Evolutionary conservation across 2,797 vertebrate species (phyloP).

Genomic region (Brotogeris chrysoptera): DNA sequence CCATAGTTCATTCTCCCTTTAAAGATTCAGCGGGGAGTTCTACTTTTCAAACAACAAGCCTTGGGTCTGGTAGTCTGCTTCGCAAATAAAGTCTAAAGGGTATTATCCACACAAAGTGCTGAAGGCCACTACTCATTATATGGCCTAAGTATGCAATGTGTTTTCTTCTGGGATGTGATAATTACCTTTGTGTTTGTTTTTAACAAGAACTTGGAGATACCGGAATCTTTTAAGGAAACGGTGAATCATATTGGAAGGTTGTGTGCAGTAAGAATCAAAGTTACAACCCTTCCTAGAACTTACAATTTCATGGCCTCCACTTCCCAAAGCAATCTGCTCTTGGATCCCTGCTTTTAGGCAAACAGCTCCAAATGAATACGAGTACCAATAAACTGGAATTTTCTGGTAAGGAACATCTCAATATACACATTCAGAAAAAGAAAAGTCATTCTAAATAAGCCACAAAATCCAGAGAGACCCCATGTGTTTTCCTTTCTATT

Average conservation of each 20-base stretch:
- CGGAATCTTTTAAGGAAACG: conserved; percentile 33
- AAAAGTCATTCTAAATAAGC: conserved; percentile 45
- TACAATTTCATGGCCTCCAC: not conserved
- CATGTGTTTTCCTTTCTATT: not conserved
- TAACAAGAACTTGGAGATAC: conserved; percentile 9
- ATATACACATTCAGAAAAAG: not conserved
- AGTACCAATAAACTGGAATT: conserved; percentile 10
- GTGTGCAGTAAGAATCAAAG: not conserved
- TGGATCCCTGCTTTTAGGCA: not conserved
- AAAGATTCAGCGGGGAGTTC: not conserved
- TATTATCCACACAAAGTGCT: not conserved
- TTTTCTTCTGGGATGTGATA: conserved; percentile 34
- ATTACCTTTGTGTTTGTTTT: conserved; percentile 21
- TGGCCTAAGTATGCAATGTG: not conserved
- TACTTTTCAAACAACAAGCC: not conserved
- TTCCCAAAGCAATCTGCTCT: conserved; percentile 10
- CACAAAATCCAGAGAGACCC: conserved; percentile 33
- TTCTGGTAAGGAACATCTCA: conserved; percentile 13
- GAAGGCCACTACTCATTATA: conserved; percentile 17
- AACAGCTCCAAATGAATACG: not conserved
- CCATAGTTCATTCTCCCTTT: not conserved
- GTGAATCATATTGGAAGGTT: conserved; percentile 38
- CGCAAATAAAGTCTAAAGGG: not conserved
- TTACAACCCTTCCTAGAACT: not conserved
- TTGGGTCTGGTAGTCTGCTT: not conserved